A percentile compares a stretch with the other conserved stretches of the same genome.
These are phyloP conservation scores for Drosophila kepulauana DNA, from an alignment of 1,140 invertebrate species.

Conservation along the genomic window DNA sequence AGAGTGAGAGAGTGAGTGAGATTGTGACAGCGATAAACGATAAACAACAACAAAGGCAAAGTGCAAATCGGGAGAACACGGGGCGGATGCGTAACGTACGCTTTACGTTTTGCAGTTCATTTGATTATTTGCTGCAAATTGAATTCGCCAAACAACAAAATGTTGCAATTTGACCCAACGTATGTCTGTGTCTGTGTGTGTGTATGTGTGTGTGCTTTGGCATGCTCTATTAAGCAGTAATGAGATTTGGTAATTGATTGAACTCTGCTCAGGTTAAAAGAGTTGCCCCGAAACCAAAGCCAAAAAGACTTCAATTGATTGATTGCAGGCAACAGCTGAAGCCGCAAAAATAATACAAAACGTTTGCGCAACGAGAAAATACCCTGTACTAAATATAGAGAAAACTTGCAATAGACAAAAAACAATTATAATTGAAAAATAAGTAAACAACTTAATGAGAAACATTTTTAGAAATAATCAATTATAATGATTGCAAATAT, in stretches of 20 bases:
- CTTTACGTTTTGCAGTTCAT: slow-evolving; percentile 33
- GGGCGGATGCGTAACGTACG: neutral
- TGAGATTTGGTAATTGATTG: slow-evolving; percentile 82
- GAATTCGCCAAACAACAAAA: slow-evolving; percentile 33
- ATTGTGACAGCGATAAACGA: neutral
- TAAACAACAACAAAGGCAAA: neutral
- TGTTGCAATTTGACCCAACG: slow-evolving; percentile 22
- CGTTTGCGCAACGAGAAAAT: neutral
- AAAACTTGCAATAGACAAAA: no score
- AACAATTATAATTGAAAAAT: neutral
- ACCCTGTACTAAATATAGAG: neutral
- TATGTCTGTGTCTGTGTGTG: slow-evolving; percentile 11
- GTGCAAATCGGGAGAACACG: neutral
- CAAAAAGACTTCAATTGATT: slow-evolving; percentile 67
- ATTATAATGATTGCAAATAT: no score
- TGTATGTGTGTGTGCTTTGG: slow-evolving; percentile 28
- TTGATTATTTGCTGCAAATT: slow-evolving; percentile 49
- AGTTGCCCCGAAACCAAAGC: slow-evolving; percentile 39
- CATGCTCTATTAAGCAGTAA: slow-evolving; percentile 80
- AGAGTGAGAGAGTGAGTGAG: neutral
- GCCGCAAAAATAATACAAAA: neutral
- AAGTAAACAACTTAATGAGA: neutral
- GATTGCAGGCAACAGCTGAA: slow-evolving; percentile 42
- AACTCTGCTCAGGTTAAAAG: slow-evolving; percentile 51
- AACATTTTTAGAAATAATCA: no score